A percentile compares a stretch with the other conserved stretches of the same genome.
Evolutionary conservation across 2,888 invertebrate genomes (phyloP).

Genomic region (Meliscaeva auricollis): DNA sequence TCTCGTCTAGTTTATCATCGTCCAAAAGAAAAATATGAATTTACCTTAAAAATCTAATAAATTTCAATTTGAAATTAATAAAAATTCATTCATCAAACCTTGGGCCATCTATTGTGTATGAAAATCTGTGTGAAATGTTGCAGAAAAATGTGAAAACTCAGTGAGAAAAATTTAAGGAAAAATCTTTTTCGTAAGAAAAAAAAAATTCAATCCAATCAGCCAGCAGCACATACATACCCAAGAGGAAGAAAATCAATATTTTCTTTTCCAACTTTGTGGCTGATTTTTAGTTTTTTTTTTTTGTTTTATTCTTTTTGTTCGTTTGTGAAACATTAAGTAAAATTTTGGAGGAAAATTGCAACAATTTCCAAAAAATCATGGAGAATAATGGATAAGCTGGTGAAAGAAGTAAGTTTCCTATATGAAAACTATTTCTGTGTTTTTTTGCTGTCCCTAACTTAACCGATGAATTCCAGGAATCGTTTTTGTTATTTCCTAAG

Average conservation of each 20-base stretch:
- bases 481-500: background rate
- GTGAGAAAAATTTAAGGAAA: slow-evolving; percentile 34
- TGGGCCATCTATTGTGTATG: background rate
- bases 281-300: background rate
- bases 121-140: slow-evolving; percentile 21
- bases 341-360: background rate
- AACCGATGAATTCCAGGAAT: background rate
- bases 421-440: no score
- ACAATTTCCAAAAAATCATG: slow-evolving; percentile 9
- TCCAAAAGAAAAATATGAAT: slow-evolving; percentile 58
- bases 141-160: slow-evolving; percentile 64
- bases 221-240: slow-evolving; percentile 64
- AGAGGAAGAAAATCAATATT: slow-evolving; percentile 70
- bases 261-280: slow-evolving; percentile 61
- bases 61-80: slow-evolving; percentile 17
- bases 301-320: background rate
- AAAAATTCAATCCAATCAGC: slow-evolving; percentile 34
- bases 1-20: slow-evolving; percentile 14
- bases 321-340: slow-evolving; percentile 10
- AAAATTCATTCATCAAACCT: slow-evolving; percentile 21
- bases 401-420: slow-evolving; percentile 49
- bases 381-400: slow-evolving; percentile 60
- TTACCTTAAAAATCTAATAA: slow-evolving; percentile 43
- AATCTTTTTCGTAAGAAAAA: background rate
- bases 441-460: no score